These are phyloP conservation scores for Porites lutea DNA, from an alignment of 64 coral and sea anemone species.

Conservation along the genomic window DNA sequence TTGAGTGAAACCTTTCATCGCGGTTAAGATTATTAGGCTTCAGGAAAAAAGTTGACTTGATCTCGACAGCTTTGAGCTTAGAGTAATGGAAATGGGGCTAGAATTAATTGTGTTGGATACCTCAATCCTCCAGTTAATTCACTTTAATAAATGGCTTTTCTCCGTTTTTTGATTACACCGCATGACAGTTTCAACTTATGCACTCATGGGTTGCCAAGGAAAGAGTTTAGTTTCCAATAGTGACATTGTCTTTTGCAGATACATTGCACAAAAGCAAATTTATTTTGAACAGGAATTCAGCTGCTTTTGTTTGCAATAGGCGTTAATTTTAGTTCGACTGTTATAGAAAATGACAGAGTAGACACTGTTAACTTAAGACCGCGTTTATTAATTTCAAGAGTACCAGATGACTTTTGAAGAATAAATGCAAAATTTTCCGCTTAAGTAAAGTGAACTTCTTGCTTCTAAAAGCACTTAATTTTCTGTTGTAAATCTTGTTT, in stretches of 20 bases:
- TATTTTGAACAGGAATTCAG: conserved; percentile 59
- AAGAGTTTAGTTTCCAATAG: neutral
- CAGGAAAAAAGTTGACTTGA: conserved; percentile 22
- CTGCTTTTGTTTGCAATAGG: conserved; percentile 63
- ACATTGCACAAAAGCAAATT: conserved; percentile 49
- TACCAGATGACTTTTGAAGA: conserved; percentile 10
- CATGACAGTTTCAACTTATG: neutral
- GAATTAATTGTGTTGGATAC: conserved; percentile 40
- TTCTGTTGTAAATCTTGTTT: neutral
- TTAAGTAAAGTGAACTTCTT: neutral
- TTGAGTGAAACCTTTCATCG: conserved; percentile 28
- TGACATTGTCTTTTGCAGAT: conserved; percentile 33
- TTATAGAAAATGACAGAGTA: neutral
- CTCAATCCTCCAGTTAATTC: conserved; percentile 32
- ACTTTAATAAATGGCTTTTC: neutral
- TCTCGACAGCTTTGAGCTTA: conserved; percentile 30
- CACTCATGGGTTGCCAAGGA: neutral
- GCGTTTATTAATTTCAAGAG: conserved; percentile 55
- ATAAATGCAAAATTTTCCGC: neutral
- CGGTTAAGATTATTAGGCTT: conserved; percentile 41
- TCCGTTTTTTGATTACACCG: neutral
- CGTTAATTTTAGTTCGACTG: conserved; percentile 28
- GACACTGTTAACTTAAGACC: conserved; percentile 33
- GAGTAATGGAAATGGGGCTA: conserved; percentile 27
- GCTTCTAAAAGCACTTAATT: neutral